Base-by-base conservation (phyloP, 2,888 invertebrate species). In the Sepioteuthis lessoniana region DNA sequence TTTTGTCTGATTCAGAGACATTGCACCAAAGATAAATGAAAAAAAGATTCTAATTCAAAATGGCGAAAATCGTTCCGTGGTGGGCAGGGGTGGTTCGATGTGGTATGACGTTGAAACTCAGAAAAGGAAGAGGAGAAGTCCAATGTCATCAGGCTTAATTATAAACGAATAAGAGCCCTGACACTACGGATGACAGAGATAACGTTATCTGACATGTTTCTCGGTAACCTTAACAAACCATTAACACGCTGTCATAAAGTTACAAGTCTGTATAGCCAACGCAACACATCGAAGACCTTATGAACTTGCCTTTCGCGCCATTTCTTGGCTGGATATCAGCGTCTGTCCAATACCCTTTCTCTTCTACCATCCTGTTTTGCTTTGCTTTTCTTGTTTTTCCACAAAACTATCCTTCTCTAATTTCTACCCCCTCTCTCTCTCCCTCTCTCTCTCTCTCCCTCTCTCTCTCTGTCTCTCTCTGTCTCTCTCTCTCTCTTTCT, bases 181-280 rank as follows among this genome's bases (percentile, higher is more conserved):
- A 16, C n/a, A n/a, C n/a, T n/a, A 19, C n/a, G 76, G 76, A 76
- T n/a, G n/a, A n/a, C 16, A 76, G 76, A 10, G 76, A 76, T 76
- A 76, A 76, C 76, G 76, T n/a, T 76, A n/a, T 76, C 76, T 76
- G 76, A 76, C 35, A 76, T 76, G 16, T 76, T 76, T 76, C 76
- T 76, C 76, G n/a, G n/a, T n/a, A n/a, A n/a, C n/a, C n/a, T 76
- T 76, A 76, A 76, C 76, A 76, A 76, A 76, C 76, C 76, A 76
- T 76, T 76, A 35, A 76, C 76, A 76, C 76, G n/a, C 10, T n/a
- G 76, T 76, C 76, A 60, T 60, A 31, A 60, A 31, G 60, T 60
- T 60, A 8, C 31, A 35, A 76, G n/a, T n/a, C 76, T 35, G 1
- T 35, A 10, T 35, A 35, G 13, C n/a, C 76, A 76, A 76, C n/a